Conservation (phyloP, 2,888 invertebrate species). For the Oscheius sp. region DNA sequence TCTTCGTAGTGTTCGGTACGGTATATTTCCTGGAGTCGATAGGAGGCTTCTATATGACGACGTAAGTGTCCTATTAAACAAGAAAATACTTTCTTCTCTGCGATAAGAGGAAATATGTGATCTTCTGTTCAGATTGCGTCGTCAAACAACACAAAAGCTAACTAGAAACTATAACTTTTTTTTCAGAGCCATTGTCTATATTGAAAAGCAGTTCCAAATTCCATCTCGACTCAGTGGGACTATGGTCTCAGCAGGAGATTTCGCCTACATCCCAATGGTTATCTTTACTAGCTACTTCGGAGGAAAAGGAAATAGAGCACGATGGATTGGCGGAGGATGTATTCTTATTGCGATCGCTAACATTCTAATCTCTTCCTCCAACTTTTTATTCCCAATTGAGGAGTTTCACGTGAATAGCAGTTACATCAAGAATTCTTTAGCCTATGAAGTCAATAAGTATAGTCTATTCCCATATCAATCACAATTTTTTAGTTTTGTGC, state of each 20-base stretch:
- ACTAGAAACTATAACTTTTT: neutral
- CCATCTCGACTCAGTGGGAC: slow-evolving; percentile 66
- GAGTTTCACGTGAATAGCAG: slow-evolving; percentile 43
- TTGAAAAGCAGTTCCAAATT: slow-evolving; percentile 70
- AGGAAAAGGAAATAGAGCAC: slow-evolving; percentile 68
- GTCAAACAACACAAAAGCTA: too few relatives aligned
- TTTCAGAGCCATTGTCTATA: slow-evolving; percentile 68
- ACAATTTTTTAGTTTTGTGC: slow-evolving; percentile 10
- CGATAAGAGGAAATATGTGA: neutral
- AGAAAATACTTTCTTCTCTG: neutral
- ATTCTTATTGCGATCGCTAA: slow-evolving; percentile 68
- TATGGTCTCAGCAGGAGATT: slow-evolving; percentile 69
- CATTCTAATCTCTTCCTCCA: slow-evolving; percentile 65
- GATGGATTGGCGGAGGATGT: slow-evolving; percentile 70
- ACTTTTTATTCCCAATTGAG: slow-evolving; percentile 67
- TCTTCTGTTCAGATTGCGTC: neutral
- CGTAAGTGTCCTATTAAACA: slow-evolving; percentile 38
- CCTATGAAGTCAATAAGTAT: slow-evolving; percentile 42
- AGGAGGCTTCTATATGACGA: slow-evolving; percentile 70
- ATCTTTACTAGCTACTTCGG: slow-evolving; percentile 68
- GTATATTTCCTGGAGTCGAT: slow-evolving; percentile 70
- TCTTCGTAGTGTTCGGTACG: slow-evolving; percentile 63
- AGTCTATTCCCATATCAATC: neutral
- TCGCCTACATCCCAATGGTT: slow-evolving; percentile 69
- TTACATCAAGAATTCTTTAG: slow-evolving; percentile 39